Base-by-base conservation (phyloP, 2,888 invertebrate species). In the Aspidiotus destructor region DNA sequence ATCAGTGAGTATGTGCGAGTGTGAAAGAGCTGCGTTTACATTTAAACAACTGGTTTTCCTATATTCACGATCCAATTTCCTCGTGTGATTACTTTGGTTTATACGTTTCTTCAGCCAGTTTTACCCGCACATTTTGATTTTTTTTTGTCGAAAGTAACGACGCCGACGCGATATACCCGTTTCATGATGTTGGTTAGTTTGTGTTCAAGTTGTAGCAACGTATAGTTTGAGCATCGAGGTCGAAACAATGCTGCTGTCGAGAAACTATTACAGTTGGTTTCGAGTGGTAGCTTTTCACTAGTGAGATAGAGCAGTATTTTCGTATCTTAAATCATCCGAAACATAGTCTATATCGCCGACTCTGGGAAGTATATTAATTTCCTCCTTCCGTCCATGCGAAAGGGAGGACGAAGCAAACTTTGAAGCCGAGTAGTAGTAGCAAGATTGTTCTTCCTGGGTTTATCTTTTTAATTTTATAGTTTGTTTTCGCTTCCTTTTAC, bases 1-100 rank as follows among this genome's bases (percentile, higher is more conserved):
- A 41, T 55, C 42, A 65, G 28, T 28, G 28, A 3, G 5, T 28
- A 28, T 28, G 28, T 28, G 28, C 65, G 42, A 52, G 58, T 65
- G 65, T 58, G 58, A 65, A 65, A 58, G 48, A 48, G 28, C 57
- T 57, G 65, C n/a, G 6, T 48, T n/a, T 65, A 58, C 65, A 57
- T 42, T 57, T 44, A 17, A 41, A 57, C 57, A 65, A 65, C 65
- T 65, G 65, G 65, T 65, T 65, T 65, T 58, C 58, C 65, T 52
- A 58, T 65, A 48, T 65, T 65, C 65, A 48, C 58, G 48, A 48
- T 48, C 10, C n/a, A 65, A 65, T 65, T 65, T 58, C 57, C 58
- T 28, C 65, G 58, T 65, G 65, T 65, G 65, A 65, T 65, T 65
- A 65, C 48, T 57, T 57, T 28, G 41, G 42, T 11, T 16, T 41